Conservation (phyloP, 2,797 vertebrate genomes). For the Poecilia picta region DNA sequence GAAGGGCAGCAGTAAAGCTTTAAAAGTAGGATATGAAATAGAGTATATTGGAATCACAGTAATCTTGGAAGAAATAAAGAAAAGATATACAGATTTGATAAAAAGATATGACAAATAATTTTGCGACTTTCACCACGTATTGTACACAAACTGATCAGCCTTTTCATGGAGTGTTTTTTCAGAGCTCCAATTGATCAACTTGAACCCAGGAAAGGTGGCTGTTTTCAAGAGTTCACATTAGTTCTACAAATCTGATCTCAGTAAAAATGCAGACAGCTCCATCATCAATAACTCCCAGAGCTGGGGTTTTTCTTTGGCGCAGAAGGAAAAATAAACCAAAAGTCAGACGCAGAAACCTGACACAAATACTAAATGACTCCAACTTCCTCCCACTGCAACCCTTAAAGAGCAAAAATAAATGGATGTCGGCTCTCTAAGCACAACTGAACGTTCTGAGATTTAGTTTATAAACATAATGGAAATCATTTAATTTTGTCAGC, state of each 20-base stretch:
- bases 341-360: constrained; percentile 4
- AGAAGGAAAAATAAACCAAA: constrained; percentile 5
- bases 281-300: constrained; percentile 11
- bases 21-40: constrained; percentile 22
- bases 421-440: constrained; percentile 7
- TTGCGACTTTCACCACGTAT: not conserved
- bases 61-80: not conserved
- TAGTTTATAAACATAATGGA: not conserved
- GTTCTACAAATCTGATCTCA: constrained; percentile 9
- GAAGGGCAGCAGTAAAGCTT: constrained; percentile 25
- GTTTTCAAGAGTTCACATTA: constrained; percentile 5
- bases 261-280: constrained; percentile 21
- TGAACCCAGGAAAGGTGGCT: constrained; percentile 1
- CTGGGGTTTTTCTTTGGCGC: not conserved
- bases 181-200: constrained; percentile 10
- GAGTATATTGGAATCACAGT: not conserved
- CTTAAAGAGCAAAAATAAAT: not conserved
- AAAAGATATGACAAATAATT: not conserved
- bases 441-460: not conserved
- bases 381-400: not conserved
- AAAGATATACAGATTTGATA: too few relatives aligned
- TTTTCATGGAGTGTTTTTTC: constrained; percentile 1
- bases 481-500: not conserved
- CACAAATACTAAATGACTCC: constrained; percentile 3
- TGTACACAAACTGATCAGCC: constrained; percentile 3